Evolutionary conservation across 2,888 invertebrate genomes (phyloP).

Genomic region (Drosophila demipolita): DNA sequence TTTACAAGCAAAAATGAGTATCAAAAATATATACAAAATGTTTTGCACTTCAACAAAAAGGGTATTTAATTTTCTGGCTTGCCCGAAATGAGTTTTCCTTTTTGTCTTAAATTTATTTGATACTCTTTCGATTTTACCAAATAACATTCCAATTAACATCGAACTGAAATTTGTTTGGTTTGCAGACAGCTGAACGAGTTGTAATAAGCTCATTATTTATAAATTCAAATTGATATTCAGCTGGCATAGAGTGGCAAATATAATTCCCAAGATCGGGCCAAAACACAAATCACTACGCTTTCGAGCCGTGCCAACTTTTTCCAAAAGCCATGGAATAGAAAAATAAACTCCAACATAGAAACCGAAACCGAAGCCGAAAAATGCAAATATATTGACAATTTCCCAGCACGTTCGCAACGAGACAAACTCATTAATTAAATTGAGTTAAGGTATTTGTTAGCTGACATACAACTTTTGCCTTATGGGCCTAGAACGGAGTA

Average conservation of each 20-base stretch:
- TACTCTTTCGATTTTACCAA: not conserved
- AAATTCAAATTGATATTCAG: slow-evolving; percentile 75
- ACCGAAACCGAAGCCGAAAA: slow-evolving; percentile 41
- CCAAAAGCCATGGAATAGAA: slow-evolving; percentile 1
- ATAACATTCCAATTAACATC: slow-evolving; percentile 53
- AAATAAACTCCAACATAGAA: not conserved
- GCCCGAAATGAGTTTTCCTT: not conserved
- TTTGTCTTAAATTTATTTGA: not conserved
- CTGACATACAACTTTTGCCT: slow-evolving; percentile 43
- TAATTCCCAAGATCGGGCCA: slow-evolving; percentile 73
- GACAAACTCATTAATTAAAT: slow-evolving; percentile 78
- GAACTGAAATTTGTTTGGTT: slow-evolving; percentile 29
- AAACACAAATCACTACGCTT: slow-evolving; percentile 62
- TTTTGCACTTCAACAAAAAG: not conserved
- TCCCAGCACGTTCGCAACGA: slow-evolving; percentile 77
- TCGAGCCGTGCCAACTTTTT: slow-evolving; percentile 20
- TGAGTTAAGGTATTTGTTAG: slow-evolving; percentile 31
- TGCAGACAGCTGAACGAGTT: slow-evolving; percentile 64
- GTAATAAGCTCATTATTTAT: slow-evolving; percentile 79
- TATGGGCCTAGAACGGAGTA: slow-evolving; percentile 36
- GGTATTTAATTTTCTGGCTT: not conserved
- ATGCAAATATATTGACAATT: slow-evolving; percentile 72
- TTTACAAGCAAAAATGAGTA: not conserved
- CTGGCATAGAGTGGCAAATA: slow-evolving; percentile 73
- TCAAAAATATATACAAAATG: not conserved